These are phyloP conservation scores for Drosophila elegans DNA, from an alignment of 1,140 invertebrate genomes.

Conservation along the genomic window DNA sequence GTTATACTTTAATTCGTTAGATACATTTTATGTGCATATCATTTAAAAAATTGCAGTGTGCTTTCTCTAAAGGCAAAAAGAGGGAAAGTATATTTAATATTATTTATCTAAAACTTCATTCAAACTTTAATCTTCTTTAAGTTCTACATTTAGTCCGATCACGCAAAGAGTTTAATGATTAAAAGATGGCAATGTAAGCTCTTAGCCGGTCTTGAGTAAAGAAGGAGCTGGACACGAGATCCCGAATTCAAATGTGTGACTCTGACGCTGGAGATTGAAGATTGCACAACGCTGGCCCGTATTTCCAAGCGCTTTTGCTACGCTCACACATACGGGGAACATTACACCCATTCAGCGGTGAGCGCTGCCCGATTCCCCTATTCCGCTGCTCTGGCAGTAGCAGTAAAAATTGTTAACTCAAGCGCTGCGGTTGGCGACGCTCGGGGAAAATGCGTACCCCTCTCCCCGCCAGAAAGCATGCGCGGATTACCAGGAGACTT, in stretches of 20 bases:
- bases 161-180: too few relatives aligned
- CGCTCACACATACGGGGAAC: slow-evolving; percentile 20
- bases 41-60: too few relatives aligned
- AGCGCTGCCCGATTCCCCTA: slow-evolving; percentile 15
- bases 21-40: too few relatives aligned
- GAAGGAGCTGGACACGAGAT: too few relatives aligned
- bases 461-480: slow-evolving; percentile 3
- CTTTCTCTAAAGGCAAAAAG: too few relatives aligned
- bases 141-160: too few relatives aligned
- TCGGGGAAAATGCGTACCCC: slow-evolving; percentile 36
- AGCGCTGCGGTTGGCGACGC: slow-evolving; percentile 35
- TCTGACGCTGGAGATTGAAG: slow-evolving; percentile 5
- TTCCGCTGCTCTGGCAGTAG: slow-evolving; percentile 9
- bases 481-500: slow-evolving; percentile 9
- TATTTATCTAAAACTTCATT: too few relatives aligned
- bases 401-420: slow-evolving; percentile 53
- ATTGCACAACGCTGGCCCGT: slow-evolving; percentile 35
- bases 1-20: too few relatives aligned
- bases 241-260: background rate
- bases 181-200: background rate
- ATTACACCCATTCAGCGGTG: slow-evolving; percentile 13
- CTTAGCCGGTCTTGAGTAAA: background rate
- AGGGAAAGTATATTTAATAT: too few relatives aligned
- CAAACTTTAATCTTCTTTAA: too few relatives aligned
- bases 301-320: slow-evolving; percentile 29